These are phyloP conservation scores for Idris sp. DNA, from an alignment of 1,140 invertebrate genomes.

Conservation along the genomic window DNA sequence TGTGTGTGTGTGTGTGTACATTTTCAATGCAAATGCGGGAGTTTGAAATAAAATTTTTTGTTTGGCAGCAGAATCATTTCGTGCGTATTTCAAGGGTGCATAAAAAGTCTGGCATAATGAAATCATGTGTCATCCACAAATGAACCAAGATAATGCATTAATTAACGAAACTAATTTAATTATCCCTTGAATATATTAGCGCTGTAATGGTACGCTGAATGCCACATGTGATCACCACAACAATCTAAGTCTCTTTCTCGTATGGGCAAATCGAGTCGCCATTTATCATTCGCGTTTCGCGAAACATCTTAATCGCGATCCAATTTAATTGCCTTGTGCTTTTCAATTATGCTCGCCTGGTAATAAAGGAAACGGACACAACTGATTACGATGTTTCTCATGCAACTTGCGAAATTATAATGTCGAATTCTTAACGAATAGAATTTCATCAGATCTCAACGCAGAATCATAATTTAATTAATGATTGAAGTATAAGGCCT, in stretches of 20 bases:
- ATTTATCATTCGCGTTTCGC: constrained; percentile 51
- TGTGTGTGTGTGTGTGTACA: too few relatives aligned
- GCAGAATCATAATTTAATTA: constrained; percentile 45
- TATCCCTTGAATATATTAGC: constrained; percentile 51
- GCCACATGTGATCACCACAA: constrained; percentile 43
- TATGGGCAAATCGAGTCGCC: constrained; percentile 10
- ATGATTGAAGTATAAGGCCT: constrained; percentile 20
- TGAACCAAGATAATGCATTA: constrained; percentile 54
- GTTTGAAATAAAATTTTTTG: too few relatives aligned
- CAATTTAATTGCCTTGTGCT: constrained; percentile 46
- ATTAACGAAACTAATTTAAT: constrained; percentile 62
- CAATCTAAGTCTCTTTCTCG: constrained; percentile 44
- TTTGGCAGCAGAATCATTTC: constrained; percentile 13
- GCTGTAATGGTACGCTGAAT: constrained; percentile 40
- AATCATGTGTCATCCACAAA: constrained; percentile 35
- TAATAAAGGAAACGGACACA: constrained; percentile 26
- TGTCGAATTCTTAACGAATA: constrained; percentile 15
- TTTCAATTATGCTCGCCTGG: constrained; percentile 29
- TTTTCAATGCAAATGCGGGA: too few relatives aligned
- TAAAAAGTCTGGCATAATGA: constrained; percentile 52
- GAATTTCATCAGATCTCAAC: neutral
- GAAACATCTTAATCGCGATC: constrained; percentile 54
- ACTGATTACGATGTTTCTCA: constrained; percentile 25
- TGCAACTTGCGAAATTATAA: constrained; percentile 10
- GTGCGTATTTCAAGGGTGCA: constrained; percentile 38